These are phyloP conservation scores for Catamblyrhynchus diadema DNA, from an alignment of 2,797 vertebrate genomes.

Conservation along the genomic window DNA sequence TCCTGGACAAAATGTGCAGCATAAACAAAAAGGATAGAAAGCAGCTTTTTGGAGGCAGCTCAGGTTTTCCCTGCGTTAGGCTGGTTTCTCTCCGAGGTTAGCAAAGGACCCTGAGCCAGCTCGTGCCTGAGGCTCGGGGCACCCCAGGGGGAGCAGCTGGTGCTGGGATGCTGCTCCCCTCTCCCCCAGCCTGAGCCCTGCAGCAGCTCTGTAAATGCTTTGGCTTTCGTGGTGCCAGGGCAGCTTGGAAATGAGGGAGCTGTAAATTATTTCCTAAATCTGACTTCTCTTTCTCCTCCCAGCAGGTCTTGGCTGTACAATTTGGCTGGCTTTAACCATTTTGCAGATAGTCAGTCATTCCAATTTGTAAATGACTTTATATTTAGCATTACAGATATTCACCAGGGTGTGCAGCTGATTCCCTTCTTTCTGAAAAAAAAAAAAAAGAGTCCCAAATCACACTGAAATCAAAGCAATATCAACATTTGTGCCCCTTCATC, in stretches of 20 bases:
- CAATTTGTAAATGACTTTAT: not conserved
- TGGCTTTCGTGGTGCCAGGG: not conserved
- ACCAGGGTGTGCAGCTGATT: not conserved
- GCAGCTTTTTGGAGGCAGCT: rapidly evolving
- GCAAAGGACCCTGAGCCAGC: not conserved
- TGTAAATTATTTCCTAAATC: not conserved
- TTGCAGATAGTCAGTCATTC: not conserved
- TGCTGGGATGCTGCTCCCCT: not conserved
- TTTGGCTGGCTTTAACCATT: not conserved
- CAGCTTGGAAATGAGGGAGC: not conserved
- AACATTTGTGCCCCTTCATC: not conserved
- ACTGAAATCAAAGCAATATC: not conserved
- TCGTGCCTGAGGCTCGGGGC: not conserved
- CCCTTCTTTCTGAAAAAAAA: not conserved
- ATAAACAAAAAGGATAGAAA: not conserved
- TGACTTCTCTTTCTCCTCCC: not conserved
- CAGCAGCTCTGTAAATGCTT: not conserved
- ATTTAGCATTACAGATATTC: not conserved
- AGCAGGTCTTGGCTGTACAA: not conserved
- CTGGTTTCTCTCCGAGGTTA: not conserved
- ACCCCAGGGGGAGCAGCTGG: not conserved
- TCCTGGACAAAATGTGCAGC: not conserved
- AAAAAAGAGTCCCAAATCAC: not conserved
- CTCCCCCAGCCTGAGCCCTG: not conserved
- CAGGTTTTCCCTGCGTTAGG: rapidly evolving